Conservation (phyloP, 2,888 invertebrate species). For the Odontocolon sp. region DNA sequence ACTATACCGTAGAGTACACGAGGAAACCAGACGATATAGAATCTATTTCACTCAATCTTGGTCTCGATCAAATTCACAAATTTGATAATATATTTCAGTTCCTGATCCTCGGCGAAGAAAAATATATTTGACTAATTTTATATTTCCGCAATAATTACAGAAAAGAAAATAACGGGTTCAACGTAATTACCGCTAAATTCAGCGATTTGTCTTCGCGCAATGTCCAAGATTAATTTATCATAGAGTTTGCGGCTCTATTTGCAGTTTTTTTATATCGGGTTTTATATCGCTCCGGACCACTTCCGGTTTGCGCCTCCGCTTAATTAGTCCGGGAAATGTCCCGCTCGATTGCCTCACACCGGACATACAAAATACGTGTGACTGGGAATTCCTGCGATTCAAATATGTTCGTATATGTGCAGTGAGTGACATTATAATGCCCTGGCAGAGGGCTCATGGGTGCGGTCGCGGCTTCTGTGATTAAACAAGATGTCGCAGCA, state of each 20-base stretch:
- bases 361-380: conserved; percentile 13
- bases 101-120: no score
- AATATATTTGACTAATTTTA: no score
- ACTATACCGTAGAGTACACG: conserved; percentile 34
- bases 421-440: no score
- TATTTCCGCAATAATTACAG: no score
- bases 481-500: no score
- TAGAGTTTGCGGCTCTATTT: background rate
- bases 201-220: background rate
- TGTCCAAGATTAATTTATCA: conserved; percentile 1
- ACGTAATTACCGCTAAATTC: no score
- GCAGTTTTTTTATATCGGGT: background rate
- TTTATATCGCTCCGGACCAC: conserved; percentile 47
- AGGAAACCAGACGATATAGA: conserved; percentile 3
- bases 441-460: no score
- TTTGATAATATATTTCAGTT: no score
- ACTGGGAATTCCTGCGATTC: conserved; percentile 28
- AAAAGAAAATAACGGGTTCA: no score
- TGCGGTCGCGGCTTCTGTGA: no score
- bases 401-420: no score
- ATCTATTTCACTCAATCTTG: background rate
- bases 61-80: conserved; percentile 18
- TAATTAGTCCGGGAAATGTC: conserved; percentile 27
- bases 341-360: conserved; percentile 25
- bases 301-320: conserved; percentile 51